phyloP scores from a whole-genome alignment of 2,113 vertebrate species.

The Corapipo altera region DNA sequence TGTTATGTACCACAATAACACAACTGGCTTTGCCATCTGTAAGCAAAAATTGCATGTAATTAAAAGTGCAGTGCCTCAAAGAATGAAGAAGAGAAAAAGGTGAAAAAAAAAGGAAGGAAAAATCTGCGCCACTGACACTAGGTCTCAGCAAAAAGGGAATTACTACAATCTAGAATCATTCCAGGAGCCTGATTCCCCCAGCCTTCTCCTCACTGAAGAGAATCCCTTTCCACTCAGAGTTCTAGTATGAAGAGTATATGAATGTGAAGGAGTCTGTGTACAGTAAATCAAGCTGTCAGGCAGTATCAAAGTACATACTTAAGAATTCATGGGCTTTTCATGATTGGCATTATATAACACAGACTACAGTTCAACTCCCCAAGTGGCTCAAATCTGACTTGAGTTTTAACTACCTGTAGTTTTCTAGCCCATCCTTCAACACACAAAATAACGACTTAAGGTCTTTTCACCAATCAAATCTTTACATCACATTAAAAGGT shows the following conservation, averaged over 20 bases:
- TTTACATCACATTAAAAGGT: not conserved
- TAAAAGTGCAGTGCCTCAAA: not conserved
- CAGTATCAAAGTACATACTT: constrained; percentile 9
- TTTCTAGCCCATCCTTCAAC: not conserved
- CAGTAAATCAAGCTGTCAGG: constrained; percentile 38
- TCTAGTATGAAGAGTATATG: accelerated
- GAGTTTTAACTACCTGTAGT: not conserved
- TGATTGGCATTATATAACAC: constrained; percentile 11
- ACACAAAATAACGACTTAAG: not conserved
- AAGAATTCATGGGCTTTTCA: constrained; percentile 48
- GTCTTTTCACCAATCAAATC: not conserved
- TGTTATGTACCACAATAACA: not conserved
- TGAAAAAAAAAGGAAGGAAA: accelerated
- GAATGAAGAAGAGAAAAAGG: not conserved
- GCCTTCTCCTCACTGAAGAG: not conserved
- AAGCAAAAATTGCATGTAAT: not conserved
- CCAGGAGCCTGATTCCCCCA: not conserved
- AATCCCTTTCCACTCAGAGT: not conserved
- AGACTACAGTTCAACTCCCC: not conserved
- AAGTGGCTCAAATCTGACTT: not conserved
- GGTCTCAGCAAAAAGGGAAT: not conserved
- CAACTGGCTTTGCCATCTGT: not conserved
- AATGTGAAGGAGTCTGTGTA: not conserved
- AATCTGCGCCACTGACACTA: not conserved
- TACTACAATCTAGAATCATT: not conserved